Conservation (phyloP, 2,888 invertebrate genomes). For the Metallyticus violacea region DNA sequence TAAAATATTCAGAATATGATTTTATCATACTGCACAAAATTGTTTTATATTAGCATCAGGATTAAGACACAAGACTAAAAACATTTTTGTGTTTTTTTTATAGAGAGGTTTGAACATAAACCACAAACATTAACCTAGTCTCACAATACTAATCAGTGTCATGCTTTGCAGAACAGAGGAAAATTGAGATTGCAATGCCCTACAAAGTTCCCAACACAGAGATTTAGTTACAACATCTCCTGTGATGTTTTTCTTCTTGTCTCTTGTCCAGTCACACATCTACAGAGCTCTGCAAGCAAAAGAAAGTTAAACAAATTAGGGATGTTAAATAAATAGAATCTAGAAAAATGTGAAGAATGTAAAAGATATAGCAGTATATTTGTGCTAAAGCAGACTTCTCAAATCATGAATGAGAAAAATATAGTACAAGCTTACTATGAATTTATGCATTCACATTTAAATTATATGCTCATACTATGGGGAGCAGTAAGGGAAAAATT, state of each 20-base stretch:
- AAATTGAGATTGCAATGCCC: slow-evolving; percentile 11
- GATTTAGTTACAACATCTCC: not conserved
- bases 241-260: not conserved
- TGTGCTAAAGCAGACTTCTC: too few relatives aligned
- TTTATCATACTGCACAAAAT: not conserved
- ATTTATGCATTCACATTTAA: too few relatives aligned
- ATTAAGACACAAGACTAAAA: not conserved
- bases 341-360: not conserved
- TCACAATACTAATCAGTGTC: not conserved
- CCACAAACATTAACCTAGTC: slow-evolving; percentile 11
- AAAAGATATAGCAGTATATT: too few relatives aligned
- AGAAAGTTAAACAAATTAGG: not conserved
- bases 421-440: too few relatives aligned
- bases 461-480: too few relatives aligned
- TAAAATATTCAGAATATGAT: slow-evolving; percentile 10
- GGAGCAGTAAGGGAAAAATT: too few relatives aligned
- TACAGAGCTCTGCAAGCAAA: not conserved
- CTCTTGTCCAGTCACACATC: not conserved
- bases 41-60: slow-evolving; percentile 1
- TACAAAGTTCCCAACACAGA: slow-evolving; percentile 10
- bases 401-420: too few relatives aligned
- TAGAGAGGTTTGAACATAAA: slow-evolving; percentile 1
- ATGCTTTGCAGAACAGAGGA: slow-evolving; percentile 5
- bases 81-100: not conserved
- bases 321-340: not conserved